Conservation (phyloP, 2,888 invertebrate species). For the Keiferia lycopersicella region DNA sequence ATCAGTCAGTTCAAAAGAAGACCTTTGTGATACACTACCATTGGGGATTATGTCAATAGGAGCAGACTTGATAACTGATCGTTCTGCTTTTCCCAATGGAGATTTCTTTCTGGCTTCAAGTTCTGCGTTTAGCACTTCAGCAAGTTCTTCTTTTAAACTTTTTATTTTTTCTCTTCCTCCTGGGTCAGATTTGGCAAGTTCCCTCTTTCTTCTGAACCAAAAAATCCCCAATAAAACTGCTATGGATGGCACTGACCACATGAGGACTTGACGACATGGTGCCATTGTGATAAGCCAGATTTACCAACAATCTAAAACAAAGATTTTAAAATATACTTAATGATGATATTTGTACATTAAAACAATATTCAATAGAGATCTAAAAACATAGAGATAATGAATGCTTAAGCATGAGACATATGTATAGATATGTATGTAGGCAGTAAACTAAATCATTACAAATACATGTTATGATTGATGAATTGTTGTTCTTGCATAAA, state of each 20-base stretch:
- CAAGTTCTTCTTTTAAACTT: constrained; percentile 73
- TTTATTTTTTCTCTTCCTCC: constrained; percentile 82
- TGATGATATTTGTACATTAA: constrained; percentile 28
- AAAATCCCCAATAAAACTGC: constrained; percentile 89
- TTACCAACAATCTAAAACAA: constrained; percentile 80
- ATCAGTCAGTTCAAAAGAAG: constrained; percentile 82
- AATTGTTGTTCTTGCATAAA: too few relatives aligned
- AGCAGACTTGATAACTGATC: constrained; percentile 81
- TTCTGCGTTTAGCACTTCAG: constrained; percentile 70
- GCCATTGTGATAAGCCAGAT: constrained; percentile 90
- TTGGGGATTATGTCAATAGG: constrained; percentile 85
- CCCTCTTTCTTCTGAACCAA: constrained; percentile 91
- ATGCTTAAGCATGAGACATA: neutral
- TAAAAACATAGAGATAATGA: neutral
- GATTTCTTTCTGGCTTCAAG: constrained; percentile 66
- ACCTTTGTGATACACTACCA: constrained; percentile 74
- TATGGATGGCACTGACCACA: constrained; percentile 90
- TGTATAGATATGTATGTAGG: neutral
- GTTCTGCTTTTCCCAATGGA: constrained; percentile 68
- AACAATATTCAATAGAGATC: neutral
- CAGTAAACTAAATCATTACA: too few relatives aligned
- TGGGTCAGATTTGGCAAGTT: constrained; percentile 87
- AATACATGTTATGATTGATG: too few relatives aligned
- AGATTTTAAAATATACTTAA: constrained; percentile 32
- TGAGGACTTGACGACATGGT: constrained; percentile 88